Conservation (phyloP, 2,113 vertebrate genomes). For the Silurus glanis region DNA sequence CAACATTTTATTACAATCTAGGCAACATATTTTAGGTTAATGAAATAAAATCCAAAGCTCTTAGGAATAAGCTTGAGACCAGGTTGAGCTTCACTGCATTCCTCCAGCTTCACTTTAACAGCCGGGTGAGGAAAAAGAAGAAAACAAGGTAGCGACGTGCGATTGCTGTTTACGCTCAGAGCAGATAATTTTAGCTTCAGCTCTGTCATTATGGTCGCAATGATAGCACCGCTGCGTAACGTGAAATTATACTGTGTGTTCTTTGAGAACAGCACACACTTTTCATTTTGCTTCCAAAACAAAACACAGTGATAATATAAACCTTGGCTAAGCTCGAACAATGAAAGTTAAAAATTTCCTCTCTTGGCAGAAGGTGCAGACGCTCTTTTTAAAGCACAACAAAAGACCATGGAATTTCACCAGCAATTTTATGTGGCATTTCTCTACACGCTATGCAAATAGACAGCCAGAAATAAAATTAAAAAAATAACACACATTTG, state of each 20-base stretch:
- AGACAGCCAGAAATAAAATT: not conserved
- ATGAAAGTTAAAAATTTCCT: conserved; percentile 28
- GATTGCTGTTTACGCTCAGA: conserved; percentile 63
- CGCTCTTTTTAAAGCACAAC: not conserved
- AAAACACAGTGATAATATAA: conserved; percentile 16
- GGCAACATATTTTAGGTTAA: not conserved
- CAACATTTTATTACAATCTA: not conserved
- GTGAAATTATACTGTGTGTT: conserved; percentile 56
- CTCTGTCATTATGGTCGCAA: conserved; percentile 70
- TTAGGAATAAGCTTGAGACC: not conserved
- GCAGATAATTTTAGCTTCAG: conserved; percentile 62
- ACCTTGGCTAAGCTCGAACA: conserved; percentile 27
- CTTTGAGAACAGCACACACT: conserved; percentile 62
- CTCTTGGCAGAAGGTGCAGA: not conserved
- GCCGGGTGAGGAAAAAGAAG: conserved; percentile 44
- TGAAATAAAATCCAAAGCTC: not conserved
- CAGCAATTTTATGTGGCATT: not conserved
- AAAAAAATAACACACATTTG: not conserved
- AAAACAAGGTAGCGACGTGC: conserved; percentile 56
- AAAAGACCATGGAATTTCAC: not conserved
- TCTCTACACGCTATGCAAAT: not conserved
- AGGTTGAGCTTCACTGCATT: not conserved
- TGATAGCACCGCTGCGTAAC: conserved; percentile 52
- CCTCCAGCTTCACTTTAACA: conserved; percentile 50
- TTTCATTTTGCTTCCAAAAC: conserved; percentile 52